Evolutionary conservation across 2,113 vertebrate genomes (phyloP).

Genomic region (Redunca redunca): DNA sequence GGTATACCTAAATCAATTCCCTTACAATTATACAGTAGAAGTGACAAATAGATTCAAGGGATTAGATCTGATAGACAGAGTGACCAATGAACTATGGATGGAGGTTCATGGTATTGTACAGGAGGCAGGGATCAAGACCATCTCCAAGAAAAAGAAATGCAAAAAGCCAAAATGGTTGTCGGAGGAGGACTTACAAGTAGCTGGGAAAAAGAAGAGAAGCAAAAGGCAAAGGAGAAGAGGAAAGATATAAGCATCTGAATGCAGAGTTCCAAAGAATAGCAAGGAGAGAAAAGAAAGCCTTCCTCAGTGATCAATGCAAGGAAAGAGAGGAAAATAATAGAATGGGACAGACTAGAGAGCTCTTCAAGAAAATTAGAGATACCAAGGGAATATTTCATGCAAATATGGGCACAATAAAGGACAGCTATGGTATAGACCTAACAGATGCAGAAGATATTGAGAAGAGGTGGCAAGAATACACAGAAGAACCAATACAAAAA

Average conservation of each 20-base stretch:
- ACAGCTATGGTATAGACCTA: background rate
- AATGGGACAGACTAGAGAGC: background rate
- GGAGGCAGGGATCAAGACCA: background rate
- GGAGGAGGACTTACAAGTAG: background rate
- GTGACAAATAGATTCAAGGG: background rate
- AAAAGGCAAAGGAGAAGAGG: background rate
- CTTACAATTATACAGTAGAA: background rate
- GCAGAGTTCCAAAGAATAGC: background rate
- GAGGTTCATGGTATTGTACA: background rate
- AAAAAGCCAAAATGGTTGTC: background rate
- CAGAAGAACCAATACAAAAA: background rate
- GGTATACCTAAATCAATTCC: background rate
- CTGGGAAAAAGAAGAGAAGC: background rate
- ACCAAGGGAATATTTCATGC: background rate
- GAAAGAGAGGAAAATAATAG: too few relatives aligned
- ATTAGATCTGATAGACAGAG: background rate
- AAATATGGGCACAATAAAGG: background rate
- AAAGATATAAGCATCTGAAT: background rate
- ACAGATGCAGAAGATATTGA: background rate
- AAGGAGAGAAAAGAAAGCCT: background rate
- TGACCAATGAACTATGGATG: background rate
- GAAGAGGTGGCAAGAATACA: background rate
- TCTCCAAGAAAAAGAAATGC: background rate
- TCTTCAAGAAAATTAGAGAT: background rate
- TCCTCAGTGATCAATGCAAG: background rate